These are phyloP conservation scores for Thymelicus sylvestris DNA, from an alignment of 2,888 invertebrate genomes.

Conservation along the genomic window DNA sequence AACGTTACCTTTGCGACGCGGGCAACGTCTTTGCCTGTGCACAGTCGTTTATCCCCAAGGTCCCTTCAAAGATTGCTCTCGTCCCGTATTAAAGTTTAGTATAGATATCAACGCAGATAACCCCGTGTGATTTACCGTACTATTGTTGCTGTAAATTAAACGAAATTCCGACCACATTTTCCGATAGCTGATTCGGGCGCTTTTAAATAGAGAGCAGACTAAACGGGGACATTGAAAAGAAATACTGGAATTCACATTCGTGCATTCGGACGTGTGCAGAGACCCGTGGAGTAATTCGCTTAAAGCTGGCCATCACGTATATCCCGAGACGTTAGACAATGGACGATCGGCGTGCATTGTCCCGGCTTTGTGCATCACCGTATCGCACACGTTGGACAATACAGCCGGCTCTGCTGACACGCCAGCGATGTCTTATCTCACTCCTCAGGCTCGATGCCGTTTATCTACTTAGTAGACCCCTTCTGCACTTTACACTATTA, in stretches of 20 bases:
- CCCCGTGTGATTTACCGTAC: neutral
- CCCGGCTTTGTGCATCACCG: conserved; percentile 71
- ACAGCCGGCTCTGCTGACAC: conserved; percentile 48
- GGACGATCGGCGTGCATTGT: conserved; percentile 65
- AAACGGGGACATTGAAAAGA: conserved; percentile 31
- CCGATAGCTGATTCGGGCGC: conserved; percentile 1
- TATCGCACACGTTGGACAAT: conserved; percentile 63
- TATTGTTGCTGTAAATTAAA: neutral
- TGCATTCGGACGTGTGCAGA: conserved; percentile 30
- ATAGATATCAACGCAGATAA: conserved; percentile 6
- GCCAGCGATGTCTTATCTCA: conserved; percentile 48
- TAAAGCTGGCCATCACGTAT: conserved; percentile 60
- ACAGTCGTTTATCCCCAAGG: conserved; percentile 33
- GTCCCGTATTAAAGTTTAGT: conserved; percentile 42
- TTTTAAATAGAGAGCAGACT: conserved; percentile 14
- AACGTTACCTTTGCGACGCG: conserved; percentile 49
- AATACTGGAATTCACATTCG: conserved; percentile 25
- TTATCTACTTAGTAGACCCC: conserved; percentile 11
- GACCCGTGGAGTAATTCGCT: conserved; percentile 58
- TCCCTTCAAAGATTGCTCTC: conserved; percentile 31
- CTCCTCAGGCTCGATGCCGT: conserved; percentile 39
- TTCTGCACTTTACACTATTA: conserved; percentile 6
- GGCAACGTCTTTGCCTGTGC: conserved; percentile 37
- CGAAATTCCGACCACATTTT: neutral
- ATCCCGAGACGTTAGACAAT: conserved; percentile 73